A percentile compares a stretch with the other conserved stretches of the same genome.
Evolutionary conservation across 35 echinoderm and acorn worm species (phyloP).

Genomic region (Heliocidaris tuberculata): DNA sequence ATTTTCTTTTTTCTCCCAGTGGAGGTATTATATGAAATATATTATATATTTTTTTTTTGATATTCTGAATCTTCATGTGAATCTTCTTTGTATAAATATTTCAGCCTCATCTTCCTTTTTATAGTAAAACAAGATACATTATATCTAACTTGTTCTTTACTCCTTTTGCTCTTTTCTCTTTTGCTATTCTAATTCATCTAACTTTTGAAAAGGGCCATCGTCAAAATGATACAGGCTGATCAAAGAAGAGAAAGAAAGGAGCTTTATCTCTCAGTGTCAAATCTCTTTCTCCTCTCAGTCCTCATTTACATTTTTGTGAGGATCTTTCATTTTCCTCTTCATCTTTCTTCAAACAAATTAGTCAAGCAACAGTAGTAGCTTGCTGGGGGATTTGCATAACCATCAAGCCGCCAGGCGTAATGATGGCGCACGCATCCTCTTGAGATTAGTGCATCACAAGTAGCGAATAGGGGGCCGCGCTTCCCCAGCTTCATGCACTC

Average conservation of each 20-base stretch:
- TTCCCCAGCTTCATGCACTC: conserved; percentile 35
- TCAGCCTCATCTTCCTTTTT: background rate
- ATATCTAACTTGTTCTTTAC: background rate
- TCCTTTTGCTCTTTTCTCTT: background rate
- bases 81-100: background rate
- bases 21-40: background rate
- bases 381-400: conserved; percentile 42
- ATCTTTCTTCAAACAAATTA: conserved; percentile 19
- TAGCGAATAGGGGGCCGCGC: conserved; percentile 27
- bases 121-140: background rate
- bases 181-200: background rate
- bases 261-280: conserved; percentile 3
- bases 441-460: conserved; percentile 6
- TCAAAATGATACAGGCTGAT: background rate
- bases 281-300: background rate
- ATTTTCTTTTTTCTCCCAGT: no score
- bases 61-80: background rate
- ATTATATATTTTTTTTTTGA: background rate
- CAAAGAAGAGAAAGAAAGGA: background rate
- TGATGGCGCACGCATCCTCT: conserved; percentile 5
- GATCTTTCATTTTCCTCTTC: background rate
- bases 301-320: conserved; percentile 11
- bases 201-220: background rate
- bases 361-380: conserved; percentile 10
- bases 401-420: conserved; percentile 42